Evolutionary conservation across 2,113 vertebrate species (phyloP).

Genomic region (Chauna torquata): DNA sequence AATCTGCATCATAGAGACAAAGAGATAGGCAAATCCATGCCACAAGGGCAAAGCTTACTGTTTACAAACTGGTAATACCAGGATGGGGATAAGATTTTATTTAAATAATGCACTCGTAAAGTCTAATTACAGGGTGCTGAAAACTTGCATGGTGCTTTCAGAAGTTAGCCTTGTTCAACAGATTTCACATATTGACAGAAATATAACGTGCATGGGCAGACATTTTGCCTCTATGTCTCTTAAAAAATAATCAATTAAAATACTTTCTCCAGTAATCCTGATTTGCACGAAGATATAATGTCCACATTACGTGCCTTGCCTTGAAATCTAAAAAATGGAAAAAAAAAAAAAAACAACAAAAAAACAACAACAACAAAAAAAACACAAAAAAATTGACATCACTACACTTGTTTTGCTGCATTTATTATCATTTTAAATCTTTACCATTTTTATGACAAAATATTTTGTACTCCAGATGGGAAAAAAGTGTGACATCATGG

Average conservation of each 20-base stretch:
- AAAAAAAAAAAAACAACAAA: slow-evolving; percentile 75
- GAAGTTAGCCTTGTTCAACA: slow-evolving; percentile 87
- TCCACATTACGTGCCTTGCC: slow-evolving; percentile 99
- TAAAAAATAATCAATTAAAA: slow-evolving; percentile 83
- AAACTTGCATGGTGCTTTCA: slow-evolving; percentile 88
- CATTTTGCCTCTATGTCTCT: slow-evolving; percentile 90
- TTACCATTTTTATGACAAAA: slow-evolving; percentile 99
- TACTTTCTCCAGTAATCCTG: slow-evolving; percentile 95
- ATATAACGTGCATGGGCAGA: slow-evolving; percentile 84
- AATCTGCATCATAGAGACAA: slow-evolving; percentile 83
- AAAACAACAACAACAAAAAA: slow-evolving; percentile 49
- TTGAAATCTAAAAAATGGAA: slow-evolving; percentile 90
- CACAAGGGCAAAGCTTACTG: slow-evolving; percentile 90
- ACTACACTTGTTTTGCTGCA: slow-evolving; percentile 99
- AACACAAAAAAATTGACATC: slow-evolving; percentile 85
- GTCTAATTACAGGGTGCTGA: slow-evolving; percentile 84
- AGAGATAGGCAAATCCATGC: slow-evolving; percentile 86
- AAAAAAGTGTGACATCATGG: slow-evolving; percentile 92
- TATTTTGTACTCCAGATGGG: slow-evolving; percentile 98
- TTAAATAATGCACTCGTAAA: slow-evolving; percentile 82
- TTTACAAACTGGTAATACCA: slow-evolving; percentile 86
- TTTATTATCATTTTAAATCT: slow-evolving; percentile 98
- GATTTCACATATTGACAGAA: slow-evolving; percentile 79
- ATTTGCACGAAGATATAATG: slow-evolving; percentile 99
- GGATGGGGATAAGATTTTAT: slow-evolving; percentile 73